Percentiles rank a stretch among this genome's conserved stretches.
Evolutionary conservation across 1,140 invertebrate genomes (phyloP).

Genomic region (fruit fly (Drosophila melanogaster)): DNA sequence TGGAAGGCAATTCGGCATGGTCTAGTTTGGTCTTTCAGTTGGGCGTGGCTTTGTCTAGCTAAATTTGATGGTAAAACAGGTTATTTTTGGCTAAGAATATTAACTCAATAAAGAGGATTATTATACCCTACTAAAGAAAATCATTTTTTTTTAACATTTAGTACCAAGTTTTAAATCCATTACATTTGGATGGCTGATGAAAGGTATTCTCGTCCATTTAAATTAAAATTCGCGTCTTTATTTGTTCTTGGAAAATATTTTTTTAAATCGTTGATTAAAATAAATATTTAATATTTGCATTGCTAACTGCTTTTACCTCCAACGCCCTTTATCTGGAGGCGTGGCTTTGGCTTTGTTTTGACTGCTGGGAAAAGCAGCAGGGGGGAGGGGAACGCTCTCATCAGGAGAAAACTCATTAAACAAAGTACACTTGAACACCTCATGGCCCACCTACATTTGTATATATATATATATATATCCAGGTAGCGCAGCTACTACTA

Average conservation of each 20-base stretch:
- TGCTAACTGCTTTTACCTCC: not conserved
- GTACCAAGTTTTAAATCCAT: not conserved
- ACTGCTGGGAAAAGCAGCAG: conserved; percentile 18
- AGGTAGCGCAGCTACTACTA: conserved; percentile 4
- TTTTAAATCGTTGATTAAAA: not conserved
- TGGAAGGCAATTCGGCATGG: conserved; percentile 27
- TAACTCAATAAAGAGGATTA: no score
- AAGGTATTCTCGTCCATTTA: not conserved
- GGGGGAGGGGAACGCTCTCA: conserved; percentile 32
- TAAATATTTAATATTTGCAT: not conserved
- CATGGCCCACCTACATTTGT: conserved; percentile 42
- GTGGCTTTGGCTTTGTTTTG: conserved; percentile 41
- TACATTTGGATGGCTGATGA: no score
- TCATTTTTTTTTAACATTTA: not conserved
- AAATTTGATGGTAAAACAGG: conserved; percentile 18
- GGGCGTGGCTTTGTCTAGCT: conserved; percentile 6
- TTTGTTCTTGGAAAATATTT: not conserved
- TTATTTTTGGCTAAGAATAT: not conserved
- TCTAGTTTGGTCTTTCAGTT: conserved; percentile 2
- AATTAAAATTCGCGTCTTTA: not conserved
- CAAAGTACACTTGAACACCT: conserved; percentile 74
- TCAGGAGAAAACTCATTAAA: conserved; percentile 75
- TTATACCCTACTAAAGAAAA: not conserved
- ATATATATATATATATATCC: not conserved
- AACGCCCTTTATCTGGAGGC: conserved; percentile 13